phyloP scores from a whole-genome alignment of 1,140 invertebrate species.

The Stenopsyche tienmushanensis region DNA sequence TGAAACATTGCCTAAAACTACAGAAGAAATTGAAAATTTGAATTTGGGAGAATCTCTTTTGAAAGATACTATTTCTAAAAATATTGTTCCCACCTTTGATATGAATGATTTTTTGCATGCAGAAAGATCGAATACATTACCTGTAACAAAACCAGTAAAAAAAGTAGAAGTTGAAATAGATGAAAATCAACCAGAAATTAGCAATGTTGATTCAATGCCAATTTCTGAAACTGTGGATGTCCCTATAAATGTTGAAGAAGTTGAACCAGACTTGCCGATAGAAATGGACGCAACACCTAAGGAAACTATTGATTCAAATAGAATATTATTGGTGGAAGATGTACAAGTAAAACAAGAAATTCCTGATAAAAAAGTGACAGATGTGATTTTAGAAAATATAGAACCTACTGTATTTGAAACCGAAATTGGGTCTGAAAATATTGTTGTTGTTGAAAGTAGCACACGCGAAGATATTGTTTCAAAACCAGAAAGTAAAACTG shows the following conservation, averaged over 20 bases:
- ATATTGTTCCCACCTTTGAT: background rate
- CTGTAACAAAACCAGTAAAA: constrained; percentile 10
- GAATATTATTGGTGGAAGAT: background rate
- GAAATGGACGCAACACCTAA: background rate
- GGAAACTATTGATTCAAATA: background rate
- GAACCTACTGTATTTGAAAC: constrained; percentile 3
- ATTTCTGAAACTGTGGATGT: no score
- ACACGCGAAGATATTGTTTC: background rate
- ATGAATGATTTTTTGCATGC: constrained; percentile 35
- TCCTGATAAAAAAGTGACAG: background rate
- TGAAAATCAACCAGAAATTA: constrained; percentile 12
- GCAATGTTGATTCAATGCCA: constrained; percentile 1
- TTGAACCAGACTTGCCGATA: background rate
- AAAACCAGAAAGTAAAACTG: background rate
- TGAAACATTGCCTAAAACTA: no score
- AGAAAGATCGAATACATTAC: constrained; percentile 35
- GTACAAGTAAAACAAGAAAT: background rate
- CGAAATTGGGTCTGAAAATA: background rate
- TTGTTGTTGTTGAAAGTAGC: no score
- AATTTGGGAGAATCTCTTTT: no score
- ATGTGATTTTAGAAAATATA: no score
- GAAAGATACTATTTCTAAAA: no score
- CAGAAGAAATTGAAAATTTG: no score
- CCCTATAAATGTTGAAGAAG: background rate
- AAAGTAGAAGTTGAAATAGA: background rate